Conservation (phyloP, 2,797 vertebrate species). For the Gambelia wislizenii region DNA sequence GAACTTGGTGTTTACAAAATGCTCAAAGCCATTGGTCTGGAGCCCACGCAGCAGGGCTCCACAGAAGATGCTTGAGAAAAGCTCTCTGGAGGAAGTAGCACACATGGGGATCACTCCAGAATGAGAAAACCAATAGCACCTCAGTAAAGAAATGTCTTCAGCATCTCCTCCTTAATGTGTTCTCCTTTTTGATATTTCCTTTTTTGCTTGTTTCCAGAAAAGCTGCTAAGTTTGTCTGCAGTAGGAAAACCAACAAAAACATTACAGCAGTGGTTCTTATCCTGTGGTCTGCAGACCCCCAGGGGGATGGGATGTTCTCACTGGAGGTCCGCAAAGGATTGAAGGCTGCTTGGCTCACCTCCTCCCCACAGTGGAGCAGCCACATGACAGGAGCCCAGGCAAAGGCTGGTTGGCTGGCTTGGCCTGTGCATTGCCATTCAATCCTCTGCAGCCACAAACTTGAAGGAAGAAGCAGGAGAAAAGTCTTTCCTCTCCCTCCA, state of each 20-base stretch:
- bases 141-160: not conserved
- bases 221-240: not conserved
- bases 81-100: not conserved
- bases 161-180: not conserved
- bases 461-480: too few species aligned
- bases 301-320: too few species aligned
- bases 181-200: not conserved
- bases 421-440: too few species aligned
- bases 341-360: too few species aligned
- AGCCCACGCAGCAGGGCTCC: constrained; percentile 20
- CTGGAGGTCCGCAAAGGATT: too few species aligned
- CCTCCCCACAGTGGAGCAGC: too few species aligned
- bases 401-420: too few species aligned
- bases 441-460: too few species aligned
- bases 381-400: too few species aligned
- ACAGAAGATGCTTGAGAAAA: not conserved
- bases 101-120: not conserved
- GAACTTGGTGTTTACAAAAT: constrained; percentile 11
- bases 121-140: not conserved
- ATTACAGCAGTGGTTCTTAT: too few species aligned
- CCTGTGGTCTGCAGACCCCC: too few species aligned
- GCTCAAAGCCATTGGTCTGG: constrained; percentile 30
- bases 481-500: too few species aligned
- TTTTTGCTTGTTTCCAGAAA: not conserved
- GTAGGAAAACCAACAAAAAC: not conserved